Evolutionary conservation across 2,888 invertebrate genomes (phyloP), one percentile per base, ranked within the genome.

Genomic region (Baronia brevicornis): DNA sequence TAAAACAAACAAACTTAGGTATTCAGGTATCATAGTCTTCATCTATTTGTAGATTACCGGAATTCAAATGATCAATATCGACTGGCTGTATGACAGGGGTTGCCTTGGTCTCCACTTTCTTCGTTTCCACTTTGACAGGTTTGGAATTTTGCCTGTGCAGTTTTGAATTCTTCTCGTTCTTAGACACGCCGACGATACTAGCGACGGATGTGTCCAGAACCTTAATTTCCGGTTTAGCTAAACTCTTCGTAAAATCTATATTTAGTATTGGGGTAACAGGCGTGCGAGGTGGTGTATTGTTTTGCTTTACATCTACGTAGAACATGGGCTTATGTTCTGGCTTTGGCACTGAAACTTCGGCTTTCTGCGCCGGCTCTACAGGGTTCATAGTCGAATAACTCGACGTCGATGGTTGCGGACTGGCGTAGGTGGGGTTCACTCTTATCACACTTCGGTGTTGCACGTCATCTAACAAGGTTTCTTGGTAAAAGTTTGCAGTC

Each of bases 1-100:
- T 55, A 54, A 55, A 56, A 55, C 47, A 55, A 57, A 62, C 49
- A 57, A 54, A 61, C 57, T 57, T 56, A 55, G 44, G 37, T 44
- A 71, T 54, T 85, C 79, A 85, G 66, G 84, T 82, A 74, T 85
- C 85, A 51, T 85, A 85, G 66, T 85, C 85, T 56, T 85, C 85
- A 32, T 85, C 85, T 26, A 84, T 78, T 47, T 84, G 77, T 46
- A 84, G 51, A 41, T 80, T 72, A 4, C 77, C 78, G 26, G 78
- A 70, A 48, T 74, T 77, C 34, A 79, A 57, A 51, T 63, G 56
- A 40, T 80, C 80, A 39, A 79, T 60, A 33, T 73, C 66, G 1
- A 72, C 50, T 1, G 65, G 65, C 22, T 49, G 43, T 1, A 54
- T 20, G n/a, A 49, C 38, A 17, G 39, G 30, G 0, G 51, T 24